phyloP scores from a whole-genome alignment of 2,797 vertebrate genomes.

The Hypotaenidia okinawae region DNA sequence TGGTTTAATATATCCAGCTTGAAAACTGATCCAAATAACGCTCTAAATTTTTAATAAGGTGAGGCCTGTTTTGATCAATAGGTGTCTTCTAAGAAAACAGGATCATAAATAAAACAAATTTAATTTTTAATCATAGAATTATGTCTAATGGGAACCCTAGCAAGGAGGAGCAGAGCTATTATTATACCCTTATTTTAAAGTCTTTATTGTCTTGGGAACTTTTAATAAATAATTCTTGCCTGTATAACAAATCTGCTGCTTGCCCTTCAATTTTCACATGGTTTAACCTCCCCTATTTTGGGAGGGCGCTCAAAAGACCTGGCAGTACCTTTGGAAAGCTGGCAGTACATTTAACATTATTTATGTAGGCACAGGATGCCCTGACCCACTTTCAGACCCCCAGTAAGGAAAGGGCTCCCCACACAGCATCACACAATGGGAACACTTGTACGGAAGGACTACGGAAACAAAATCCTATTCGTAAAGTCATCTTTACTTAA shows the following conservation, averaged over 20 bases:
- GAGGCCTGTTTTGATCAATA: slow-evolving; percentile 25
- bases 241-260: neutral
- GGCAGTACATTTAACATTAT: neutral
- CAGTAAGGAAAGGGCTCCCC: neutral
- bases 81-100: neutral
- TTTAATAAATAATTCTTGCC: slow-evolving; percentile 17
- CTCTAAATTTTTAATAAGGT: neutral
- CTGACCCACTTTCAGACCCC: neutral
- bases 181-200: neutral
- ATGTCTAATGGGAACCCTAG: neutral
- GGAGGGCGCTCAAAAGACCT: neutral
- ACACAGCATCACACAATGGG: neutral
- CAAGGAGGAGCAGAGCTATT: neutral
- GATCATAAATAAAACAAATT: slow-evolving; percentile 17
- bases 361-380: neutral
- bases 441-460: slow-evolving; percentile 15
- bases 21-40: neutral
- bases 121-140: slow-evolving; percentile 36
- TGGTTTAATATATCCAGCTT: neutral
- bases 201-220: neutral
- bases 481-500: neutral
- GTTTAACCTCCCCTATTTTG: neutral
- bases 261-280: neutral
- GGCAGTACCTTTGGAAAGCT: neutral
- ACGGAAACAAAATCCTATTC: neutral